Base-by-base conservation (phyloP, 2,797 vertebrate species). In the Schizopygopsis pylzovi region DNA sequence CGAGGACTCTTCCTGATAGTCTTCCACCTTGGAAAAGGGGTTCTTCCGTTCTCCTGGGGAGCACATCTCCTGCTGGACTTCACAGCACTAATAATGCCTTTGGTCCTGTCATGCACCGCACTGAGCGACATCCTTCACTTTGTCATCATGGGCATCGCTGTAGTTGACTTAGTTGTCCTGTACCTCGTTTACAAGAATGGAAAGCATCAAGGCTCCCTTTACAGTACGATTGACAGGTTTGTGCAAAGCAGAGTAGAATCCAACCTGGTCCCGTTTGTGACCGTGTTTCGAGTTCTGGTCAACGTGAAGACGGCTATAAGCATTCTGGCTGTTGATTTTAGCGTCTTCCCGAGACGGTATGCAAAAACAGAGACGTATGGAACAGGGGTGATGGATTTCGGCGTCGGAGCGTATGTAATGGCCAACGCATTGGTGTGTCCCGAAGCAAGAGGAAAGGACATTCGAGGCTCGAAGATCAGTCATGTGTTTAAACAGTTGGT, bases 301-400 rank as follows among this genome's bases (percentile, higher is more conserved):
- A 98, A 97, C 0, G 89, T 97, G 75, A 94, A 96, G 91, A 99
- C 98, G 0, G 94, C 96, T 52, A 95, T 99, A 91, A 96, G 96
- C 91, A 99, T 99, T 87, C 91, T 99, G 63, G 98, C 98, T 0
- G 97, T 99, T 54, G 98, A 99, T 91, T 99, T 99, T 72, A 95
- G 92, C 0, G 91, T 98, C 59, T 99, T 97, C 1, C 98, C 98
- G 0, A 95, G 98, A 83, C 94, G 97, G 56, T 97, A 97, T 1
- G 98, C 97, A n/a, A 99, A 99, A 93, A 93, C 98, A 0, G 98
- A 99, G 93, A 96, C 95, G 37, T 99, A 98, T 7, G 98, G 98
- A 39, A 99, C 97, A 0, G 98, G 98, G 4, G 94, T 94, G n/a
- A 99, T 99, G 98, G 98, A 99, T 92, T 92, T 97, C 45, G 98